A percentile compares a stretch with the other conserved stretches of the same genome.
These are phyloP conservation scores for Cavia porcellus DNA, from an alignment of 2,113 vertebrate genomes.

Conservation along the genomic window DNA sequence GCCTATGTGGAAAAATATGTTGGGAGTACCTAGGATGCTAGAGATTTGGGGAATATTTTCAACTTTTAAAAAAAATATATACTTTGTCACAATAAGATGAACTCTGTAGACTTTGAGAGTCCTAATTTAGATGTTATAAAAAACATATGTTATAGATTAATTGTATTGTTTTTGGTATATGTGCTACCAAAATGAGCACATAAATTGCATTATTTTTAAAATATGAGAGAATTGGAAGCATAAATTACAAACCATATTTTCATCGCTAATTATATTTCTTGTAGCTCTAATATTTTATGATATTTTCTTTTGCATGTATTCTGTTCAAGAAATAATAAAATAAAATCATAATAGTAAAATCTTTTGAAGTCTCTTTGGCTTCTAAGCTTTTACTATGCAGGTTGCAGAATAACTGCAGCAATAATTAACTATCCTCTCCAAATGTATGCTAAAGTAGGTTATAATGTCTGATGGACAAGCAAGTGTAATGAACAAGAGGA, in stretches of 20 bases:
- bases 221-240: not conserved
- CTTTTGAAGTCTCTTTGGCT: conserved; percentile 43
- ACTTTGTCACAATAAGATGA: not conserved
- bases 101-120: not conserved
- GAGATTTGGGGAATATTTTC: not conserved
- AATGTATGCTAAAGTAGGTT: conserved; percentile 70
- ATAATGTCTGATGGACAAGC: conserved; percentile 68
- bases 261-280: not conserved
- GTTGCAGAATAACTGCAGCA: conserved; percentile 52
- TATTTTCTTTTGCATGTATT: not conserved
- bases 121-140: not conserved
- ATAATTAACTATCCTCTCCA: conserved; percentile 71
- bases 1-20: not conserved
- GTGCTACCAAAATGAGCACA: too few relatives aligned
- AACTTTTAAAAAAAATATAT: not conserved
- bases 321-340: not conserved
- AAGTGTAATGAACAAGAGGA: conserved; percentile 51
- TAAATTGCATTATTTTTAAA: not conserved
- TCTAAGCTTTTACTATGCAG: conserved; percentile 19
- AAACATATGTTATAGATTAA: not conserved
- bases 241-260: not conserved
- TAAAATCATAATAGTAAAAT: not conserved
- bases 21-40: not conserved
- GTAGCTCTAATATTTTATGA: not conserved
- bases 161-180: not conserved